A percentile compares a stretch with the other conserved stretches of the same genome.
Conservation (phyloP, 2,888 invertebrate species). For the Drosophila pseudotalamancana region DNA sequence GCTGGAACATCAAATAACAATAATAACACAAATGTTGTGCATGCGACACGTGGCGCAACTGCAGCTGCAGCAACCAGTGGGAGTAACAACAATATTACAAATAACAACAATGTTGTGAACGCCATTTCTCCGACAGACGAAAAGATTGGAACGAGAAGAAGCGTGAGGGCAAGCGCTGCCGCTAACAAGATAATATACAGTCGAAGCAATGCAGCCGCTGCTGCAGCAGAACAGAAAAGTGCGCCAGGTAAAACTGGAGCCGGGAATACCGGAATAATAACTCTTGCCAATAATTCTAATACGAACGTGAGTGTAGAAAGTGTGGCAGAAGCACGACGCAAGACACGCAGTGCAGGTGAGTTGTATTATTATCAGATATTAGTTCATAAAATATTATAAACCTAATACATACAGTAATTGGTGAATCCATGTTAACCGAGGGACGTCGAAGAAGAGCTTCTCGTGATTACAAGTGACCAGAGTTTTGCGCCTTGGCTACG, state of each 20-base stretch:
- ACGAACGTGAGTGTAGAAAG: slow-evolving; percentile 62
- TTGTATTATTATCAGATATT: no score
- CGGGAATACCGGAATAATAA: slow-evolving; percentile 9
- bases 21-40: slow-evolving; percentile 50
- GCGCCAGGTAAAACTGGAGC: slow-evolving; percentile 34
- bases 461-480: slow-evolving; percentile 90
- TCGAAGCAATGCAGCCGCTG: slow-evolving; percentile 73
- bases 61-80: slow-evolving; percentile 52
- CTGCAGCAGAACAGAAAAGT: slow-evolving; percentile 59
- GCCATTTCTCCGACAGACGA: slow-evolving; percentile 80
- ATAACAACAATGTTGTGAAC: slow-evolving; percentile 47
- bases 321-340: slow-evolving; percentile 85
- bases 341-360: slow-evolving; percentile 90
- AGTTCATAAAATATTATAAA: background rate
- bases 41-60: slow-evolving; percentile 76
- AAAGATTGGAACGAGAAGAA: slow-evolving; percentile 86
- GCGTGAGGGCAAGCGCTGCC: slow-evolving; percentile 85
- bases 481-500: slow-evolving; percentile 85
- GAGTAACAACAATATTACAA: slow-evolving; percentile 27
- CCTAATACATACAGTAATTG: slow-evolving; percentile 71
- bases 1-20: slow-evolving; percentile 13
- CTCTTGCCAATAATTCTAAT: slow-evolving; percentile 47
- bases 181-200: slow-evolving; percentile 84
- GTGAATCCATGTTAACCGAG: slow-evolving; percentile 81
- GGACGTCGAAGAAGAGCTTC: slow-evolving; percentile 87